A percentile compares a stretch with the other conserved stretches of the same genome.
phyloP scores from a whole-genome alignment of 2,888 invertebrate genomes.

The Torymus auratus region DNA sequence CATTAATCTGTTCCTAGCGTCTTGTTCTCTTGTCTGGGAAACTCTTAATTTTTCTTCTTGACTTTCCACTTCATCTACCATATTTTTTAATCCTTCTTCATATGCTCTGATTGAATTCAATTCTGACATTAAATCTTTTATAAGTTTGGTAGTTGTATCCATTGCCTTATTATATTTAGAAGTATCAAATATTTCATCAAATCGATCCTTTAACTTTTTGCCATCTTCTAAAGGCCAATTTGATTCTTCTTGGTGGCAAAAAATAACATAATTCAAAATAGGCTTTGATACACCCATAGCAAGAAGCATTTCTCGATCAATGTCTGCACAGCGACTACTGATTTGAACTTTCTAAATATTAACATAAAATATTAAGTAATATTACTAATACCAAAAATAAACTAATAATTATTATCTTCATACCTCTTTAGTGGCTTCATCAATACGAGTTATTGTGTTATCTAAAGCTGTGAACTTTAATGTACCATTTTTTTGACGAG shows the following conservation, averaged over 20 bases:
- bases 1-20: constrained; percentile 78
- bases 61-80: constrained; percentile 81
- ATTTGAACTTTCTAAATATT: constrained; percentile 61
- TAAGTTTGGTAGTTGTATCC: constrained; percentile 83
- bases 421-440: constrained; percentile 63
- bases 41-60: constrained; percentile 81
- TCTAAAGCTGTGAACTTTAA: constrained; percentile 83
- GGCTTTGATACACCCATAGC: constrained; percentile 93
- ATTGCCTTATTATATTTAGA: constrained; percentile 94
- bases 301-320: constrained; percentile 84
- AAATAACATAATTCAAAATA: constrained; percentile 96
- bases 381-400: not conserved
- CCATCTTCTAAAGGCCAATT: constrained; percentile 97
- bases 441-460: constrained; percentile 79
- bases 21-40: constrained; percentile 81
- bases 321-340: constrained; percentile 81
- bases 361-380: constrained; percentile 3
- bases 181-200: constrained; percentile 99
- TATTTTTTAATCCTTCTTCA: constrained; percentile 78
- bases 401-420: not conserved
- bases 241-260: constrained; percentile 99
- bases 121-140: constrained; percentile 77
- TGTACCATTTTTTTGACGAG: constrained; percentile 73
- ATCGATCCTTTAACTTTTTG: constrained; percentile 94
- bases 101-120: constrained; percentile 63